Evolutionary conservation across 2,888 invertebrate genomes (phyloP), one percentile per base, ranked within the genome.

Genomic region (Halocaridina rubra): DNA sequence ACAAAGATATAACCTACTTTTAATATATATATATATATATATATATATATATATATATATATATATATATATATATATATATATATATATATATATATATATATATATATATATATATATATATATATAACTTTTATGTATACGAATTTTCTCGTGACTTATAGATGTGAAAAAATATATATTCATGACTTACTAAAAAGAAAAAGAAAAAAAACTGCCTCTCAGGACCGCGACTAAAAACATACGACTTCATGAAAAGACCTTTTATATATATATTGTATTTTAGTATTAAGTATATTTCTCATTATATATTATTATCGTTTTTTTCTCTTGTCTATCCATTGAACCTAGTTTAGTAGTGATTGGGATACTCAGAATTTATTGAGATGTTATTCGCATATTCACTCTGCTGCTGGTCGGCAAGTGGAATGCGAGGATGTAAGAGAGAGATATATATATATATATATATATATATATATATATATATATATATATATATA

Each of bases 21-120:
- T n/a, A n/a, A n/a, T n/a, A n/a, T 19, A 10, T 7, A 53, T 1
- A 53, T 53, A 53, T 19, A 53, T 53, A 7, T 53, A 53, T 7
- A 53, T 53, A 53, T 3, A 3, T 53, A 46, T 5, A 74, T 22
- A 16, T 22, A 7, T 46, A 39, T 10, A 1, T 29, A 53, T 16
- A 75, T 24, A 53, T 39, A 74, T 77, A 77, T 77, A 61, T 77
- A 77, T 61, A 77, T 77, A 77, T 61, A 61, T 77, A 32, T 32
- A 61, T 77, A 59, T 61, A 77, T 59, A 77, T 24, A 19, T 10
- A 30, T 59, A 33, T 61, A 19, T 46, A 33, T 33, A 33, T 32
- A 33, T 53, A 53, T 53, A 53, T 53, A 53, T 53, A 39, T n/a
- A 29, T n/a, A 32, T 32, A 74, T 39, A 4, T 22, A 7, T 33